Base-by-base conservation (phyloP, 2,888 invertebrate species). In the Sinodicranocentrus sp. region DNA sequence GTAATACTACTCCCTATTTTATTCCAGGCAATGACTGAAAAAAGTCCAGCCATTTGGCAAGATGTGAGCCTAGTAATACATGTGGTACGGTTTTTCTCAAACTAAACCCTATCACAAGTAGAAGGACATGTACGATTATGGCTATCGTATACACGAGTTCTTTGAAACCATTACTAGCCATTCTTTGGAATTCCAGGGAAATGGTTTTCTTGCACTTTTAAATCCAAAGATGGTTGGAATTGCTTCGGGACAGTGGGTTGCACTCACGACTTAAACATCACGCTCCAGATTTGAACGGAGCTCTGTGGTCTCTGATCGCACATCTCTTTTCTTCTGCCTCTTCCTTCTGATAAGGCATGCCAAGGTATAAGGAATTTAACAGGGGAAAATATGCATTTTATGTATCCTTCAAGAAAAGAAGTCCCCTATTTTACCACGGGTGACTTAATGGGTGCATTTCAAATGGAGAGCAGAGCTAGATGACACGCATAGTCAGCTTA, bases 191-290 rank as follows among this genome's bases (percentile, higher is more conserved):
- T 67, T 67, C 44, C 48, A 19, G 68, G 68, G 44, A 68, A 67
- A 68, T 23, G 48, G 26, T 68, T 25, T 65, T 28, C 21, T 43
- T 68, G 44, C 68, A 68, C n/a, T 48, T 68, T 68, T 68, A 68
- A 65, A 65, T 68, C 48, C 26, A 25, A 48, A 19, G 15, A 23
- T 48, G 25, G 44, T 17, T 5, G 52, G n/a, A 52, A 52, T 19
- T 52, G 19, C 52, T 52, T n/a, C 52, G 33, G 33, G 33, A 33
- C 33, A 33, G 33, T 33, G 33, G 33, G 33, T 10, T 10, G 10
- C 10, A 10, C 33, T 33, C n/a, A 33, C 5, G 33, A 10, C 33
- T 33, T 10, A 33, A 33, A 33, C 33, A 33, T 33, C 33, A 33
- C 33, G 33, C 33, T 33, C 33, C 33, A 33, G 10, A 33, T 33